Evolutionary conservation across 2,888 invertebrate genomes (phyloP).

Genomic region (Cremastobaeus sp.): DNA sequence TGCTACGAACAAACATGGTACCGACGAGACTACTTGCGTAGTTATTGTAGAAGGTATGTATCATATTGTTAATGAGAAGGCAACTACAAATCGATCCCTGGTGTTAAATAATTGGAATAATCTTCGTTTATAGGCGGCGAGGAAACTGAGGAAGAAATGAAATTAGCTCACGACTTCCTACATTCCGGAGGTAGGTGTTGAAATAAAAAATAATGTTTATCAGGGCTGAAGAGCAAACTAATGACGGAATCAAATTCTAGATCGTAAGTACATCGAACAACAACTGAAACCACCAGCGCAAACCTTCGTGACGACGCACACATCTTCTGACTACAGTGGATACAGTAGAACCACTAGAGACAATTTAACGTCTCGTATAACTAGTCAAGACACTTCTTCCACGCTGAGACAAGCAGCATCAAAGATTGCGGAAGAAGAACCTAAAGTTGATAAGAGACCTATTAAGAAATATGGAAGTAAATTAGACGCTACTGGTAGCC

Average conservation of each 20-base stretch:
- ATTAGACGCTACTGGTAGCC: slow-evolving; percentile 87
- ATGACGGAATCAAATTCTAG: too few relatives aligned
- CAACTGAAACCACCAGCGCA: slow-evolving; percentile 83
- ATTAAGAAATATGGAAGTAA: slow-evolving; percentile 84
- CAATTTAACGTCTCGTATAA: slow-evolving; percentile 31
- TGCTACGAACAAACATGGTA: slow-evolving; percentile 95
- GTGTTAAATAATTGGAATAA: too few relatives aligned
- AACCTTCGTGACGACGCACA: slow-evolving; percentile 79
- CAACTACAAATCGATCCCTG: too few relatives aligned
- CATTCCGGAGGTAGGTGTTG: slow-evolving; percentile 85
- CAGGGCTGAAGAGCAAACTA: too few relatives aligned
- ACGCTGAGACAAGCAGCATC: slow-evolving; percentile 32
- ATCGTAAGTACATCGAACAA: slow-evolving; percentile 92
- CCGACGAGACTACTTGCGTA: slow-evolving; percentile 96
- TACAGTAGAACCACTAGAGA: slow-evolving; percentile 74
- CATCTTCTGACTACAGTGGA: slow-evolving; percentile 78
- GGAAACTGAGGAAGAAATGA: slow-evolving; percentile 89
- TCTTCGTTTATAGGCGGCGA: slow-evolving; percentile 82
- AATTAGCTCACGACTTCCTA: slow-evolving; percentile 91
- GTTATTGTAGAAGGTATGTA: slow-evolving; percentile 95
- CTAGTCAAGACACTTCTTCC: slow-evolving; percentile 35
- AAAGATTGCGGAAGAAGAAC: slow-evolving; percentile 59
- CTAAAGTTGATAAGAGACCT: slow-evolving; percentile 78
- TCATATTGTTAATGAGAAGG: too few relatives aligned
- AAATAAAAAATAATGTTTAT: too few relatives aligned